Conservation (phyloP, 2,113 vertebrate species). For the Solea senegalensis region DNA sequence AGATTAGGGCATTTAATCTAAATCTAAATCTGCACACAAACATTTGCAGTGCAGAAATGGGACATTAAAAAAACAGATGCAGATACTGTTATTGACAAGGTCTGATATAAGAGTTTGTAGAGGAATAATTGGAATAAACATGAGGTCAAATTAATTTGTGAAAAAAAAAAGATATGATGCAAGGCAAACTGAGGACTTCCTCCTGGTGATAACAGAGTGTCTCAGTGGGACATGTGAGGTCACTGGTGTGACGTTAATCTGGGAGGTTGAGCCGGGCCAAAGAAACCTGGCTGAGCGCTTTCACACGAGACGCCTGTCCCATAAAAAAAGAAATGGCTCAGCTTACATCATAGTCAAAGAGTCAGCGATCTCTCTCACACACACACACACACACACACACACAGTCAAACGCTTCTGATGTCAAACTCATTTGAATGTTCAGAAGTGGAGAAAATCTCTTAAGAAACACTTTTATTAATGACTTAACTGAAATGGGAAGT, state of each 20-base stretch:
- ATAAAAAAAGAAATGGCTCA: not conserved
- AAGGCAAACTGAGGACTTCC: conserved; percentile 10
- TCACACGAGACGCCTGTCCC: not conserved
- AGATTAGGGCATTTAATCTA: not conserved
- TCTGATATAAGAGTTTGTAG: not conserved
- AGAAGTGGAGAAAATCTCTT: not conserved
- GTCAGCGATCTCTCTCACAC: conserved; percentile 1
- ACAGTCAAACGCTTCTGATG: no score
- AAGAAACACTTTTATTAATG: not conserved
- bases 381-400: no score
- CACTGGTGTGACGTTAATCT: conserved; percentile 33
- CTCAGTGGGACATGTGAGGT: conserved; percentile 43
- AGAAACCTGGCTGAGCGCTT: conserved; percentile 16
- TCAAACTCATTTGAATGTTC: not conserved
- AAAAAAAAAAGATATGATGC: not conserved
- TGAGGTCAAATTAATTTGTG: not conserved
- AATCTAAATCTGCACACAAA: not conserved
- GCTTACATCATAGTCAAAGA: conserved; percentile 39
- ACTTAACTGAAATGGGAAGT: not conserved
- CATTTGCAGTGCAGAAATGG: not conserved
- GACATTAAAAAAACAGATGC: not conserved
- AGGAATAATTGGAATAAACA: conserved; percentile 3
- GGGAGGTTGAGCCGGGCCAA: conserved; percentile 16
- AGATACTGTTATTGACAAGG: not conserved
- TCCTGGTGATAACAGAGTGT: conserved; percentile 13